Conservation (phyloP, 2,888 invertebrate species). For the Eucera pruinosa region DNA sequence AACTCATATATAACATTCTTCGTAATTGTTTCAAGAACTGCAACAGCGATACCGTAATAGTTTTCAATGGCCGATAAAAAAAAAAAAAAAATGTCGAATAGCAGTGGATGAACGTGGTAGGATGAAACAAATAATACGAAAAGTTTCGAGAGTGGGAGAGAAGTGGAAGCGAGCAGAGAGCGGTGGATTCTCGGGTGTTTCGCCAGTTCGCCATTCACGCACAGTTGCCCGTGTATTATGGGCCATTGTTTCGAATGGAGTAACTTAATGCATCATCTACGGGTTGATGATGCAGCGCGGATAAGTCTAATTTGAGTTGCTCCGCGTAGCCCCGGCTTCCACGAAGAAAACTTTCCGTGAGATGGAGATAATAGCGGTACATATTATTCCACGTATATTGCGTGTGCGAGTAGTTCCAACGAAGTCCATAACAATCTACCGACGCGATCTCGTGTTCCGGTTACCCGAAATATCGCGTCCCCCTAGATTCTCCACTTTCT, state of each 20-base stretch:
- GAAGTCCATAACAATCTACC: constrained; percentile 31
- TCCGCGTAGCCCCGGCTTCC: constrained; percentile 42
- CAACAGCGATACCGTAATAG: no score
- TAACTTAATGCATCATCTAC: constrained; percentile 58
- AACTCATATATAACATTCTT: no score
- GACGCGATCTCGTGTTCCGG: no score
- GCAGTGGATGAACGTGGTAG: no score
- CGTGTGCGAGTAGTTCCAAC: constrained; percentile 37
- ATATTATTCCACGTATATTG: constrained; percentile 51
- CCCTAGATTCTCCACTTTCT: no score
- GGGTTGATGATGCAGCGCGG: constrained; percentile 52
- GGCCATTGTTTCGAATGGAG: constrained; percentile 52
- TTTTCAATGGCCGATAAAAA: no score
- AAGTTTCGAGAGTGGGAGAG: constrained; percentile 20
- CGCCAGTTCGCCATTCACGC: constrained; percentile 48
- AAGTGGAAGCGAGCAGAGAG: not conserved
- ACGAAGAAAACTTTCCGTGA: constrained; percentile 51
- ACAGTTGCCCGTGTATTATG: constrained; percentile 44
- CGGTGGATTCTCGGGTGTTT: constrained; percentile 14
- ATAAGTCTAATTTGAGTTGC: constrained; percentile 56
- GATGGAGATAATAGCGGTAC: constrained; percentile 37
- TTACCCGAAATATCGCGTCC: no score
- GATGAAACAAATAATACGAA: constrained; percentile 29
- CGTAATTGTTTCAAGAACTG: no score
- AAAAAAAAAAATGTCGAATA: no score